A percentile compares a stretch with the other conserved stretches of the same genome.
Conservation (phyloP, 2,113 vertebrate species). For the Microcebus jonahi region DNA sequence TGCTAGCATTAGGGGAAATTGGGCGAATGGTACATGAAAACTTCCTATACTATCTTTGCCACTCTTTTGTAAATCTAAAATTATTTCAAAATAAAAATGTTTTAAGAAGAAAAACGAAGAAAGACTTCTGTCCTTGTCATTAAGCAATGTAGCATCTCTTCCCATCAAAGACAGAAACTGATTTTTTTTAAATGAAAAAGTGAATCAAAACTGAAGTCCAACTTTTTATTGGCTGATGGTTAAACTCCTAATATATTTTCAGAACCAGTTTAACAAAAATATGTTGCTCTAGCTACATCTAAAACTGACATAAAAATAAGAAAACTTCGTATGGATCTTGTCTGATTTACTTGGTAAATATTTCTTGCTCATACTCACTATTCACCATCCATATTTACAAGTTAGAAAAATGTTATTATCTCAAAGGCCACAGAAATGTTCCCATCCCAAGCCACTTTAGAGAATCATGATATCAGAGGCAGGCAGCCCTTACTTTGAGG, state of each 20-base stretch:
- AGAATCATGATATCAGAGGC: slow-evolving; percentile 48
- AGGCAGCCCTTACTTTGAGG: slow-evolving; percentile 53
- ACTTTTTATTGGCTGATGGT: background rate
- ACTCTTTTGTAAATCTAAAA: background rate
- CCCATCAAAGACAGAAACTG: background rate
- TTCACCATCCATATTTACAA: slow-evolving; percentile 72
- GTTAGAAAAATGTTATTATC: slow-evolving; percentile 73
- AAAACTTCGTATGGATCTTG: background rate
- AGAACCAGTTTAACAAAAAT: background rate
- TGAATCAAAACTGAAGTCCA: background rate
- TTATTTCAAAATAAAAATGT: background rate
- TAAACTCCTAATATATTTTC: slow-evolving; percentile 21
- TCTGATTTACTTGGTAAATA: slow-evolving; percentile 50
- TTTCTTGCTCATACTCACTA: background rate
- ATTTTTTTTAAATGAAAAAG: background rate
- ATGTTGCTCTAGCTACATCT: background rate
- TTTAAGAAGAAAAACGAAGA: background rate
- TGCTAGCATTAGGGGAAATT: background rate
- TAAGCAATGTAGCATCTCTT: background rate
- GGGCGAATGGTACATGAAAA: background rate
- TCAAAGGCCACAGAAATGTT: slow-evolving; percentile 74
- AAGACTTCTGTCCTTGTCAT: background rate
- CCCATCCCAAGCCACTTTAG: slow-evolving; percentile 62
- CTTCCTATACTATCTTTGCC: background rate
- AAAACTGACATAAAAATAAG: background rate